Conservation (phyloP, 2,113 vertebrate genomes). For the Macroglossus sobrinus region DNA sequence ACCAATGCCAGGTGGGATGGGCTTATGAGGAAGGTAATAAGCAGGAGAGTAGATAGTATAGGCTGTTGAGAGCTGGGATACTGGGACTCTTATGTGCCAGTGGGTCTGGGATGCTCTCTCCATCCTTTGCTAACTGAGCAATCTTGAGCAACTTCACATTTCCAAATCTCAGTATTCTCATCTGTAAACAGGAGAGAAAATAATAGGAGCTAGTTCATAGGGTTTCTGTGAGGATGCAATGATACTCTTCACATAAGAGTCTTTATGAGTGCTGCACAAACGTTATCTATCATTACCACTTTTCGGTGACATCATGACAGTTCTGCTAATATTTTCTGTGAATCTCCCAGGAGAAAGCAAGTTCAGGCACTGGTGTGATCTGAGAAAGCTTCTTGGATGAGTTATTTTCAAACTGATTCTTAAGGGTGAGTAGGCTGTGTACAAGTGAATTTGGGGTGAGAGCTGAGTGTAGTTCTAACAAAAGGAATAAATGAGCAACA, state of each 20-base stretch:
- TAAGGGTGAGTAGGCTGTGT: background rate
- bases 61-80: background rate
- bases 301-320: background rate
- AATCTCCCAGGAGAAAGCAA: background rate
- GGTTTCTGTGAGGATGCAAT: background rate
- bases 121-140: background rate
- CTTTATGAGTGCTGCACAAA: background rate
- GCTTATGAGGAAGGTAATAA: background rate
- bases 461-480: background rate
- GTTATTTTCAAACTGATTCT: constrained; percentile 16
- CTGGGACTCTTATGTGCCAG: rapidly evolving
- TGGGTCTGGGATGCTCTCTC: background rate
- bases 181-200: background rate
- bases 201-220: background rate
- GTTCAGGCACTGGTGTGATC: background rate
- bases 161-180: background rate
- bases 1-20: background rate
- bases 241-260: too few species aligned
- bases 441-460: background rate
- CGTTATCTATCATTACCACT: background rate
- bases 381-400: background rate
- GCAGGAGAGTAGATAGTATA: background rate
- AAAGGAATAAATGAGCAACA: background rate
- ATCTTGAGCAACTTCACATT: background rate
- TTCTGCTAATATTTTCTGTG: background rate